Evolutionary conservation across 1,140 invertebrate species (phyloP).

Genomic region (Anoplophora glabripennis): DNA sequence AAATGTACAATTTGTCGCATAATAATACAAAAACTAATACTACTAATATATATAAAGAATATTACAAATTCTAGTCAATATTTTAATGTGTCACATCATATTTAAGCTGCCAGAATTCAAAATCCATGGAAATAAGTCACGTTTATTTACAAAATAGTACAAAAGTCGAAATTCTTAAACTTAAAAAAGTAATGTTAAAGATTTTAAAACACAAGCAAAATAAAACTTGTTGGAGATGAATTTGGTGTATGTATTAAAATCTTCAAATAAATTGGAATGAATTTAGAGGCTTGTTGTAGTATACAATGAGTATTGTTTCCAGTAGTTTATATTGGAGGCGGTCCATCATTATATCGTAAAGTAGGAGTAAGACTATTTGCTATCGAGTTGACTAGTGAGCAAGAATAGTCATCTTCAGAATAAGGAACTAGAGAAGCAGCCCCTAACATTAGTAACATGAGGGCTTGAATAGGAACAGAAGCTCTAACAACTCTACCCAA

Average conservation of each 20-base stretch:
- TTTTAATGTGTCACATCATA: slow-evolving; percentile 11
- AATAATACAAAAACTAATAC: slow-evolving; percentile 30
- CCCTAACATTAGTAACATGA: slow-evolving; percentile 84
- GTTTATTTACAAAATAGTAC: slow-evolving; percentile 30
- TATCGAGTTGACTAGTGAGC: slow-evolving; percentile 79
- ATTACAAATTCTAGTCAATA: slow-evolving; percentile 20
- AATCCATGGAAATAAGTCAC: slow-evolving; percentile 23
- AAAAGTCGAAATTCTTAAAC: slow-evolving; percentile 19
- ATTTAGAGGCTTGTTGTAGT: slow-evolving; percentile 26
- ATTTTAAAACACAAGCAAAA: slow-evolving; percentile 7
- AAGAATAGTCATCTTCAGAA: slow-evolving; percentile 80
- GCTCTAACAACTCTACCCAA: slow-evolving; percentile 82
- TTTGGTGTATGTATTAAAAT: slow-evolving; percentile 12
- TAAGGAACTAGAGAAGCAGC: slow-evolving; percentile 83
- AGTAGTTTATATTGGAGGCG: slow-evolving; percentile 72
- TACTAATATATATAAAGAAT: slow-evolving; percentile 19
- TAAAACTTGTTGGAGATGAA: slow-evolving; percentile 2
- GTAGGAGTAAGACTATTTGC: slow-evolving; percentile 78
- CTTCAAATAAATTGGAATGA: slow-evolving; percentile 35
- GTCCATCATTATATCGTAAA: slow-evolving; percentile 83
- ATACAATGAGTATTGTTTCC: not conserved
- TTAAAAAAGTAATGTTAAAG: slow-evolving; percentile 3
- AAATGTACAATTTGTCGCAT: slow-evolving; percentile 23
- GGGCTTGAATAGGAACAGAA: slow-evolving; percentile 85
- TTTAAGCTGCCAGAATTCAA: slow-evolving; percentile 23